These are phyloP conservation scores for Melopsittacus undulatus DNA, from an alignment of 2,797 vertebrate species.

Conservation along the genomic window DNA sequence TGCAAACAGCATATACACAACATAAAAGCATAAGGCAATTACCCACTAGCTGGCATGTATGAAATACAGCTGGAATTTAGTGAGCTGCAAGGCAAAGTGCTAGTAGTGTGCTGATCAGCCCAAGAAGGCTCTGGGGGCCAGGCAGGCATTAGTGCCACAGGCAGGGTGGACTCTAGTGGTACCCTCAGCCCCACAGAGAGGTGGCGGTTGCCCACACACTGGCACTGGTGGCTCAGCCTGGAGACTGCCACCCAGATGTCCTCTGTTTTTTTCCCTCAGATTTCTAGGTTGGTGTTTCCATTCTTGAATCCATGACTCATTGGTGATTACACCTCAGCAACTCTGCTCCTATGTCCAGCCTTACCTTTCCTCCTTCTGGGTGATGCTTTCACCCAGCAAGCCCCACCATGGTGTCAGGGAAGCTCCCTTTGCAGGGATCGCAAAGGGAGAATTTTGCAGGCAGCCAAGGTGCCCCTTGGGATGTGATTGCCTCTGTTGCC, in stretches of 20 bases:
- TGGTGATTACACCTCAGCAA: not conserved
- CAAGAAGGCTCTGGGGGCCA: not conserved
- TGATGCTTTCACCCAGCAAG: not conserved
- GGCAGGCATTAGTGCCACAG: not conserved
- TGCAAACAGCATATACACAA: not conserved
- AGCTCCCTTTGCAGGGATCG: fast-evolving
- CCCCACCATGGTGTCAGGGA: fast-evolving
- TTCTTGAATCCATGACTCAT: not conserved
- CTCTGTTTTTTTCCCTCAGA: not conserved
- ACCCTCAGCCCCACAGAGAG: not conserved
- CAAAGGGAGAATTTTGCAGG: not conserved
- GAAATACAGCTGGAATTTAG: not conserved
- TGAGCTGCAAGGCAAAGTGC: not conserved
- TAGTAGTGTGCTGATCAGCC: not conserved
- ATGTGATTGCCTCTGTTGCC: not conserved
- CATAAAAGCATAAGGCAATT: not conserved
- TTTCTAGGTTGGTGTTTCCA: not conserved
- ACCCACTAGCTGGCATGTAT: not conserved
- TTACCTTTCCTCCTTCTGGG: not conserved
- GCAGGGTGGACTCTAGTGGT: not conserved
- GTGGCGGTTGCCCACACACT: not conserved
- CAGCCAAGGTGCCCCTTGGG: not conserved
- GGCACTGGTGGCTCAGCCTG: fast-evolving
- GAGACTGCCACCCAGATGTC: not conserved
- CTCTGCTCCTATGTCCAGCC: not conserved